These are phyloP conservation scores for Diabrotica virgifera DNA, from an alignment of 1,140 invertebrate genomes.

Conservation along the genomic window DNA sequence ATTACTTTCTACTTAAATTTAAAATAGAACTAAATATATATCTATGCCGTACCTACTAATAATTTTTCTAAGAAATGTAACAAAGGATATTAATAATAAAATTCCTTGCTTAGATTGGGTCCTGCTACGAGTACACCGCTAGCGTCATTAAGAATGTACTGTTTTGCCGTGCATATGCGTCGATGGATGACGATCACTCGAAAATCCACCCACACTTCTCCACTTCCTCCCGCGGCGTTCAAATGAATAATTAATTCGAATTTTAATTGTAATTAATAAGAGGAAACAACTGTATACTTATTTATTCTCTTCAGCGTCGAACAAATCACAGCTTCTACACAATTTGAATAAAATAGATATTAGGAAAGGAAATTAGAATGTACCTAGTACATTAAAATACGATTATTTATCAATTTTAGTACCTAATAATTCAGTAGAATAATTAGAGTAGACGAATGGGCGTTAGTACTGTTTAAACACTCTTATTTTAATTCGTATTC, in stretches of 20 bases:
- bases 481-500: too few relatives aligned
- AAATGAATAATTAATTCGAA: conserved; percentile 9
- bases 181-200: not conserved
- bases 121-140: conserved; percentile 10
- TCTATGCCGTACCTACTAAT: too few relatives aligned
- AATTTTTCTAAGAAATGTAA: too few relatives aligned
- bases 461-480: too few relatives aligned
- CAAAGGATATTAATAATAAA: too few relatives aligned
- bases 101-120: too few relatives aligned
- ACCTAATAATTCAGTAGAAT: too few relatives aligned
- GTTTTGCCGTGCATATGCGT: not conserved
- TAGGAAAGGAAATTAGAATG: conserved; percentile 13
- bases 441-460: too few relatives aligned
- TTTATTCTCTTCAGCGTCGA: not conserved
- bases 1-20: too few relatives aligned
- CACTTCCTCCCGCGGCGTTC: conserved; percentile 5
- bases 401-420: not conserved
- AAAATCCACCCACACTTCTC: not conserved
- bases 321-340: conserved; percentile 12
- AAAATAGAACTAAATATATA: too few relatives aligned
- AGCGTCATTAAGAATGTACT: too few relatives aligned
- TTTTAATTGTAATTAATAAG: conserved; percentile 12
- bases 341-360: conserved; percentile 10
- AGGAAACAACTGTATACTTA: conserved; percentile 6
- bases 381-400: conserved; percentile 1